Evolutionary conservation across 2,888 invertebrate genomes (phyloP), one percentile per base, ranked within the genome.

Genomic region (Gari tellinella): DNA sequence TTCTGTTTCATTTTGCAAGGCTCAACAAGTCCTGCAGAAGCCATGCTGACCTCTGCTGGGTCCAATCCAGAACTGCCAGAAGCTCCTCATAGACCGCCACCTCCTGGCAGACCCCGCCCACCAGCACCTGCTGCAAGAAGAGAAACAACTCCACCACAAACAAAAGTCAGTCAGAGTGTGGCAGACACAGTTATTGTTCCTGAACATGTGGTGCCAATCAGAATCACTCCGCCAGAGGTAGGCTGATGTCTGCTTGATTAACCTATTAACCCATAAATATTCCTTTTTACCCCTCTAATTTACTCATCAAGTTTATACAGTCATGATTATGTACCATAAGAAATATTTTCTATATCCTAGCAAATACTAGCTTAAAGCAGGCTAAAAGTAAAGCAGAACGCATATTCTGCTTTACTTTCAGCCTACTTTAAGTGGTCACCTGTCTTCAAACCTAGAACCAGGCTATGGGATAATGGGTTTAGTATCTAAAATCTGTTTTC

Each of bases 1-100:
- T 40, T 56, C 2, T 60, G 23, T 21, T 41, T 19, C 14, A n/a
- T n/a, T n/a, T n/a, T n/a, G n/a, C 63, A 21, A 87, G 87, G 83
- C 10, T 78, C 86, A n/a, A 76, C 64, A 41, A 88, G 86, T 63
- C 88, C 88, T n/a, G 81, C 81, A 31, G 72, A 65, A 51, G 72
- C 40, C 57, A 84, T 78, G 73, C n/a, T 76, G 40, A 38, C 41
- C 25, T 64, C 57, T 26, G 43, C 40, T 1, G 48, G 31, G 3
- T 15, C 26, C 2, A 46, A 58, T 7, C 37, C 41, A 4, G 10
- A 53, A 12, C 52, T 45, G n/a, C 56, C 38, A 51, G 64, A 58
- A 2, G 72, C 66, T 2, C 83, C 81, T 12, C 19, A 67, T 23
- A 37, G 78, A 19, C 83, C 82, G 2, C 67, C 69, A 14, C 65